A percentile compares a stretch with the other conserved stretches of the same genome.
These are phyloP conservation scores for Drosophila punjabiensis DNA, from an alignment of 1,140 invertebrate genomes.

Conservation along the genomic window DNA sequence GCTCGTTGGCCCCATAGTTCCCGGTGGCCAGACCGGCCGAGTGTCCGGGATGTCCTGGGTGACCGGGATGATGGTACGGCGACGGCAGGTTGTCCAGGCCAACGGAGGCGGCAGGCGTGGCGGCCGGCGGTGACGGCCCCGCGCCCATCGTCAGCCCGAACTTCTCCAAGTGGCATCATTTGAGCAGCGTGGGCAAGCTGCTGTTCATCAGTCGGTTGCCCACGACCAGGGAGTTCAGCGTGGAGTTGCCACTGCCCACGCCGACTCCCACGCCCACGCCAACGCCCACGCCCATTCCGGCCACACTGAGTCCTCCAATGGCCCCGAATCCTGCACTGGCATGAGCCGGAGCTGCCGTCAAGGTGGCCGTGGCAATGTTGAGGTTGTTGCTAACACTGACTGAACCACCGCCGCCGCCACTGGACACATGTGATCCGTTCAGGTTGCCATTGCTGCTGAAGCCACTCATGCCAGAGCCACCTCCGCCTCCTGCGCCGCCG, in stretches of 20 bases:
- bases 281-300: conserved; percentile 68
- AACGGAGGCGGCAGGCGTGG: conserved; percentile 58
- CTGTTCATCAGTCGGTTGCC: conserved; percentile 83
- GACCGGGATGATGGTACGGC: conserved; percentile 44
- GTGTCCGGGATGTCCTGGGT: conserved; percentile 39
- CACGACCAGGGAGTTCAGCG: conserved; percentile 78
- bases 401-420: conserved; percentile 16
- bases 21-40: conserved; percentile 22
- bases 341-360: conserved; percentile 66
- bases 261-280: conserved; percentile 73
- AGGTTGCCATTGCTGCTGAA: conserved; percentile 62
- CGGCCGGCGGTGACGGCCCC: conserved; percentile 66
- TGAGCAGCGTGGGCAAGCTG: conserved; percentile 78
- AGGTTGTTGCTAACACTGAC: conserved; percentile 60
- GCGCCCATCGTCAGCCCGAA: conserved; percentile 77
- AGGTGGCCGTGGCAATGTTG: conserved; percentile 64
- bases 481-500: neutral
- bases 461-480: conserved; percentile 60
- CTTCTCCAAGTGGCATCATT: conserved; percentile 84
- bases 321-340: conserved; percentile 57
- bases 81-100: conserved; percentile 55
- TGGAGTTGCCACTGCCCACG: conserved; percentile 68
- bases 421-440: conserved; percentile 56
- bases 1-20: conserved; percentile 57
- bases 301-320: conserved; percentile 65